Conservation (phyloP, 2,888 invertebrate species). For the Heliconius ethilla region DNA sequence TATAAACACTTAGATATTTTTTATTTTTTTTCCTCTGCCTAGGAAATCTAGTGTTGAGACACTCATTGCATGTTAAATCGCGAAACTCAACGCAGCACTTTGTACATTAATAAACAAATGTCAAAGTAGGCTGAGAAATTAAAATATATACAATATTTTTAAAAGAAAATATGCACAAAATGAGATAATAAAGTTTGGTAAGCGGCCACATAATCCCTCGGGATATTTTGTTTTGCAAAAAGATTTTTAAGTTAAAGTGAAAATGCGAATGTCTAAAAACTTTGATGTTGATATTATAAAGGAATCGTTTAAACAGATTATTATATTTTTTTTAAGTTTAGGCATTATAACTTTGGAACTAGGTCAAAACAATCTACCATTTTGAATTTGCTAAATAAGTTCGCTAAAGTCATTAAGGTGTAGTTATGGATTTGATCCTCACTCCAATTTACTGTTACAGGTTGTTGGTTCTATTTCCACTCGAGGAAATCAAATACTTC, state of each 20-base stretch:
- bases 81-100: slow-evolving; percentile 1
- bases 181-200: slow-evolving; percentile 14
- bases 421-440: too few relatives aligned
- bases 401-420: too few relatives aligned
- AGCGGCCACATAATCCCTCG: slow-evolving; percentile 14
- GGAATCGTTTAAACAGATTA: background rate
- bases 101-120: background rate
- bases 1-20: background rate
- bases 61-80: background rate
- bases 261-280: slow-evolving; percentile 10
- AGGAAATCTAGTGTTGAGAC: too few relatives aligned
- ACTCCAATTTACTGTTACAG: too few relatives aligned
- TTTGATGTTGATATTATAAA: slow-evolving; percentile 5
- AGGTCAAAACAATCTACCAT: too few relatives aligned
- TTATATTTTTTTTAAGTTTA: background rate
- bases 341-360: too few relatives aligned
- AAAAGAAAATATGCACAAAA: slow-evolving; percentile 14
- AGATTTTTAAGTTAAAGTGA: slow-evolving; percentile 3
- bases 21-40: too few relatives aligned
- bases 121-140: background rate
- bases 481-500: too few relatives aligned
- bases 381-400: too few relatives aligned
- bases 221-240: slow-evolving; percentile 12
- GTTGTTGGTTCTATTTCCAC: too few relatives aligned
- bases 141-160: slow-evolving; percentile 3